Evolutionary conservation across 2,797 vertebrate genomes (phyloP), one percentile per base, ranked within the genome.

Genomic region (Xenops minutus): DNA sequence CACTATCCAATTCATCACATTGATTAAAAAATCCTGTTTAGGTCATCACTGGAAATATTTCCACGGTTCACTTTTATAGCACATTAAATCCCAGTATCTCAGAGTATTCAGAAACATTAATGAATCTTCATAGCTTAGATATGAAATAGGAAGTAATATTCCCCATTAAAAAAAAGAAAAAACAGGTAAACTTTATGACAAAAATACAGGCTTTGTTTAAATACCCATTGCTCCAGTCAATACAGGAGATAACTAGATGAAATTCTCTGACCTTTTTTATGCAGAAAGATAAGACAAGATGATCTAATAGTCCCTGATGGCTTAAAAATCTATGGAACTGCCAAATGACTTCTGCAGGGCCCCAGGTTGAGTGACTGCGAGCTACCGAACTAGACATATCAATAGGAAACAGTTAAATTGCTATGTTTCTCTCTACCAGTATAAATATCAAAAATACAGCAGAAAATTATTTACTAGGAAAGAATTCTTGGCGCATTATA

Each of bases 261-360:
- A 91, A 91, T 89, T 89, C 26, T 82, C 21, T 91, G 64, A 80
- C 68, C 39, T 94, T 68, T 75, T 87, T 92, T 58, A 85, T 48
- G 43, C 49, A 66, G 64, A 56, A 85, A 79, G 49, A 82, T 83
- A 52, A 85, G 49, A 71, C 27, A 88, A 76, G 41, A 74, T 77
- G 80, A 93, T 91, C 36, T 88, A 95, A 91, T 83, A 36, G 75
- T 93, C 81, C 61, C 62, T 75, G 36, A 71, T 81, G 89, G 49
- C 54, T 87, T 85, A 93, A 95, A 96, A 93, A 88, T 88, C 92
- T 85, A 80, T 77, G 29, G 32, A 93, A 94, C n/a, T 89, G 68
- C 39, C 69, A 85, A 89, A 88, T 85, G 41, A 68, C 46, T 89
- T 91, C 36, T 91, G 36, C 46, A 85, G 72, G 68, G 48, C 46